Evolutionary conservation across 1,140 invertebrate genomes (phyloP).

Genomic region (Cecropterus lyciades): DNA sequence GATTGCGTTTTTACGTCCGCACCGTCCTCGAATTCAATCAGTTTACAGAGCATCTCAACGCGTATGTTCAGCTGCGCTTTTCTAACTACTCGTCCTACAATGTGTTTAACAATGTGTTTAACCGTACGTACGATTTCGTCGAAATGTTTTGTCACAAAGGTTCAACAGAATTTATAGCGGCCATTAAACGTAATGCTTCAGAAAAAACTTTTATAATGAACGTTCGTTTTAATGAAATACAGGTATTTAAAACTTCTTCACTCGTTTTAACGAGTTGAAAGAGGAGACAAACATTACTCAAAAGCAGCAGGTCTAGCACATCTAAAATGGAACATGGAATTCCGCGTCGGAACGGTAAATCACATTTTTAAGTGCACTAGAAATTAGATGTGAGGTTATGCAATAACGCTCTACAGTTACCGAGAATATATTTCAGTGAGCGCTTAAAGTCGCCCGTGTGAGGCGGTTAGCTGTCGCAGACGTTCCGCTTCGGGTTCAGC

Average conservation of each 20-base stretch:
- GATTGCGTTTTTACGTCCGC: slow-evolving; percentile 50
- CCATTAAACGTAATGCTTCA: slow-evolving; percentile 12
- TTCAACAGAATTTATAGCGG: slow-evolving; percentile 9
- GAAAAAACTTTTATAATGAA: slow-evolving; percentile 18
- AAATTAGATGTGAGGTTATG: slow-evolving; percentile 35
- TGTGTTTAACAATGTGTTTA: not conserved
- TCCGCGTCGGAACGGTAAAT: slow-evolving; percentile 32
- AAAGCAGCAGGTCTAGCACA: slow-evolving; percentile 23
- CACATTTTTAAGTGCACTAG: slow-evolving; percentile 35
- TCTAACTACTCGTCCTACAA: slow-evolving; percentile 13
- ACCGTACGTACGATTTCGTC: not conserved
- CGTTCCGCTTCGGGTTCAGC: slow-evolving; percentile 44
- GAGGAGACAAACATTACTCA: slow-evolving; percentile 28
- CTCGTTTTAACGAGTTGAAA: slow-evolving; percentile 31
- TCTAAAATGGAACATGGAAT: slow-evolving; percentile 30
- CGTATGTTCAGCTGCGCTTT: slow-evolving; percentile 29
- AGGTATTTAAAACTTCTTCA: slow-evolving; percentile 33
- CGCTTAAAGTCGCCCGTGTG: slow-evolving; percentile 27
- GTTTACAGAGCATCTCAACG: slow-evolving; percentile 41
- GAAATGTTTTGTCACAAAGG: slow-evolving; percentile 6
- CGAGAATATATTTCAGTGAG: slow-evolving; percentile 30
- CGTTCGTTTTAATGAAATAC: slow-evolving; percentile 22
- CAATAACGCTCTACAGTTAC: slow-evolving; percentile 34
- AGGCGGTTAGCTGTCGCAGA: slow-evolving; percentile 29
- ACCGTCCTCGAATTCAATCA: slow-evolving; percentile 49